A percentile compares a stretch with the other conserved stretches of the same genome.
phyloP scores from a whole-genome alignment of 2,888 invertebrate genomes.

The Exephanes ischioxanthus region DNA sequence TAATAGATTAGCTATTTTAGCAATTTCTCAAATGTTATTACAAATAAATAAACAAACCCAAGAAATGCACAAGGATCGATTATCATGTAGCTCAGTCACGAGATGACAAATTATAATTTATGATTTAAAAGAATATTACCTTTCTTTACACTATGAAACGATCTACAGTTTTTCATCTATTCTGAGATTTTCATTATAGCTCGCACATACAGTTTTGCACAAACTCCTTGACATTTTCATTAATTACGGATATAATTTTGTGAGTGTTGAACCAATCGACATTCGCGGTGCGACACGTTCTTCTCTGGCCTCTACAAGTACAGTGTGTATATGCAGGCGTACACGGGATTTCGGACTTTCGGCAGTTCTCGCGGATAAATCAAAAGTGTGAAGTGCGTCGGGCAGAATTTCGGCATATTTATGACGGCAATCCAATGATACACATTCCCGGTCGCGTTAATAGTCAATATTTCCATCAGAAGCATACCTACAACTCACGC shows the following conservation, averaged over 20 bases:
- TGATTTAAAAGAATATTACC: too few relatives aligned
- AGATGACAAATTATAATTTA: too few relatives aligned
- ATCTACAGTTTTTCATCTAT: background rate
- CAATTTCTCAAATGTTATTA: too few relatives aligned
- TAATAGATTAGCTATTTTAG: too few relatives aligned
- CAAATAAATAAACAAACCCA: too few relatives aligned
- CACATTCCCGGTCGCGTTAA: slow-evolving; percentile 84
- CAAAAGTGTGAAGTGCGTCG: slow-evolving; percentile 83
- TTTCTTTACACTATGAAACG: background rate
- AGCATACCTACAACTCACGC: slow-evolving; percentile 84
- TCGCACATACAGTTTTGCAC: background rate
- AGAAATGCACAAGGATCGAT: too few relatives aligned
- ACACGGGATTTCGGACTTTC: slow-evolving; percentile 59
- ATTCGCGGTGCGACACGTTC: background rate
- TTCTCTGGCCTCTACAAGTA: background rate
- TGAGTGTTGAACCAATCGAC: background rate
- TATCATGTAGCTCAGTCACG: too few relatives aligned
- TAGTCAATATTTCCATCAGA: slow-evolving; percentile 85
- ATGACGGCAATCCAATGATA: slow-evolving; percentile 84
- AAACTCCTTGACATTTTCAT: background rate
- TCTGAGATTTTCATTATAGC: background rate
- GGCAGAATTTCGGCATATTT: slow-evolving; percentile 83
- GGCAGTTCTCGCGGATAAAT: slow-evolving; percentile 78
- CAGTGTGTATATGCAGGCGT: background rate
- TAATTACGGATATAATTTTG: background rate